Percentiles rank a stretch among this genome's conserved stretches.
Evolutionary conservation across 2,113 vertebrate genomes (phyloP).

Genomic region (Aphelocoma coerulescens): DNA sequence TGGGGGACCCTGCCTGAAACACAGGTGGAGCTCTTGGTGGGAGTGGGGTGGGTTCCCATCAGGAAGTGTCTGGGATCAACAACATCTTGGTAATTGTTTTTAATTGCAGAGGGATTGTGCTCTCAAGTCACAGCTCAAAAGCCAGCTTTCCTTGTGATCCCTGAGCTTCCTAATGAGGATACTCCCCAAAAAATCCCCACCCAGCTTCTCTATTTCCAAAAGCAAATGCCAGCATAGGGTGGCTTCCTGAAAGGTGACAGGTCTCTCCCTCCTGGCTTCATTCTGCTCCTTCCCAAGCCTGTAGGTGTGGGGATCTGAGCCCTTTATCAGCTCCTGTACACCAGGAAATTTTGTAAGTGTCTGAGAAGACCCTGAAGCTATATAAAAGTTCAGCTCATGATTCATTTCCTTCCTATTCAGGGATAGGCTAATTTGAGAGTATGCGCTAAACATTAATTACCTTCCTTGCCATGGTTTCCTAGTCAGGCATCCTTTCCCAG

Average conservation of each 20-base stretch:
- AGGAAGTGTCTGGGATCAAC: fast-evolving
- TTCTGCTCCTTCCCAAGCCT: neutral
- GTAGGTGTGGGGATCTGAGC: neutral
- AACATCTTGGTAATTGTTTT: neutral
- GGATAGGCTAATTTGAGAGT: constrained; percentile 43
- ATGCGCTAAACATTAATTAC: neutral
- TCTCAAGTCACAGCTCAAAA: neutral
- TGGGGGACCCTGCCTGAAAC: neutral
- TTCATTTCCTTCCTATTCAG: constrained; percentile 44
- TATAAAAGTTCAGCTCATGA: constrained; percentile 10
- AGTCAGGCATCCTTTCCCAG: neutral
- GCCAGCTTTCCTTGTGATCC: neutral
- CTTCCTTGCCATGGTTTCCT: neutral
- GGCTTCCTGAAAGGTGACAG: fast-evolving
- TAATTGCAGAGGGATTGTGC: neutral
- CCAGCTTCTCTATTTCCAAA: neutral
- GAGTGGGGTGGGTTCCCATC: neutral
- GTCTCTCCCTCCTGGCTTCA: neutral
- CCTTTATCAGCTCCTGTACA: neutral
- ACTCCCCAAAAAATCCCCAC: neutral
- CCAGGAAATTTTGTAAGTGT: constrained; percentile 17
- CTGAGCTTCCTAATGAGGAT: neutral
- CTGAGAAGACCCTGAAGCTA: constrained; percentile 27
- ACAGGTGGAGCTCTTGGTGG: fast-evolving
- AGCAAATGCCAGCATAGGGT: fast-evolving